Evolutionary conservation across 2,113 vertebrate species (phyloP).

Genomic region (Pristiophorus japonicus): DNA sequence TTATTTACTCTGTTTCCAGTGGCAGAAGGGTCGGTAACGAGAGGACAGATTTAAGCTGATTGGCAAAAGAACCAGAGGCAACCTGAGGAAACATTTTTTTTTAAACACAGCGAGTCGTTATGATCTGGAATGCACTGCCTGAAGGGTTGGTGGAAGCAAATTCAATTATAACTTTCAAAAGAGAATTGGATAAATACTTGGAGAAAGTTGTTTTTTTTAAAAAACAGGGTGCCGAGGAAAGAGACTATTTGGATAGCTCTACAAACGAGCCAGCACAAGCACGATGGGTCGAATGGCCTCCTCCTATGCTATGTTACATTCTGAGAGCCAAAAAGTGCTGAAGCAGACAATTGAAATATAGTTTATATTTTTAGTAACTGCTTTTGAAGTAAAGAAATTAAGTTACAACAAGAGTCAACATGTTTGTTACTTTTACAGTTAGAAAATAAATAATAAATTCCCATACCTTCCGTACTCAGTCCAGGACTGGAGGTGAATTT

Average conservation of each 20-base stretch:
- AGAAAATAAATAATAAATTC: conserved; percentile 11
- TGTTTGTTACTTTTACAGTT: neutral
- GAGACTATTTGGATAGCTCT: neutral
- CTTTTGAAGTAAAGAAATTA: neutral
- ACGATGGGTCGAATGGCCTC: no score
- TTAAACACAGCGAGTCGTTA: no score
- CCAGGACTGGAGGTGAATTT: conserved; percentile 98
- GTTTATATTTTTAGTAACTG: neutral
- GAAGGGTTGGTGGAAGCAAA: neutral
- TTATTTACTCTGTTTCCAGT: no score
- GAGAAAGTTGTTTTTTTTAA: neutral
- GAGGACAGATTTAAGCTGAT: no score
- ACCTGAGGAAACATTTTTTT: no score
- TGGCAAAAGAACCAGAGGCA: no score
- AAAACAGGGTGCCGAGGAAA: neutral
- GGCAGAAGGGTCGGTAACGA: no score
- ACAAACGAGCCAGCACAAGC: neutral
- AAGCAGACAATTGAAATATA: neutral
- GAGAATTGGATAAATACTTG: neutral
- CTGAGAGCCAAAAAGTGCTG: neutral
- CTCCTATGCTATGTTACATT: neutral
- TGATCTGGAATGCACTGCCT: neutral
- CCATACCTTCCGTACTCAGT: conserved; percentile 96
- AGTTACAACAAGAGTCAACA: neutral
- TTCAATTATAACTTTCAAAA: neutral